Conservation (phyloP, 1,140 invertebrate genomes). For the Brachionus asplanchnoidis region DNA sequence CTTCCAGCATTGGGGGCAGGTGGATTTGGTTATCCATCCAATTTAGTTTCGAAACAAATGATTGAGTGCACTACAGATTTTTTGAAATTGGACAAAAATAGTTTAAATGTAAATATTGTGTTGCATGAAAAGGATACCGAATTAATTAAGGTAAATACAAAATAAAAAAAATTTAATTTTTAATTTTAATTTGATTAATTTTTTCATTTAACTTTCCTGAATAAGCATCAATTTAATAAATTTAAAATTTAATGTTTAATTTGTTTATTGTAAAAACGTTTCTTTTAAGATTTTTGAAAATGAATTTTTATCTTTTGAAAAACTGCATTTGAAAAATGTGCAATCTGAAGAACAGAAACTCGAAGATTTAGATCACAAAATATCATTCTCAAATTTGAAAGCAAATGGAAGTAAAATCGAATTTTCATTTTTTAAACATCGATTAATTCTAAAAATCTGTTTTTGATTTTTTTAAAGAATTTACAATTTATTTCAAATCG, state of each 20-base stretch:
- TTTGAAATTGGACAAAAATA: not conserved
- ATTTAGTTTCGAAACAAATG: not conserved
- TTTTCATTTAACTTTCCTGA: not conserved
- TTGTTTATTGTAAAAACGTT: no score
- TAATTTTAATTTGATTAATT: not conserved
- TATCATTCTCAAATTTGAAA: not conserved
- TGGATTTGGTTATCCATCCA: not conserved
- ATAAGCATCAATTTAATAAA: no score
- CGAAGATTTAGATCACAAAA: not conserved
- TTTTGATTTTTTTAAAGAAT: not conserved
- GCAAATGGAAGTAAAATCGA: not conserved
- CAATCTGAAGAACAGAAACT: not conserved
- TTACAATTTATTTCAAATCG: constrained; percentile 1
- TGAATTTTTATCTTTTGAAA: not conserved
- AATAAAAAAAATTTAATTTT: not conserved
- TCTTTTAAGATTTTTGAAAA: not conserved
- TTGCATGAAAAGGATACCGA: not conserved
- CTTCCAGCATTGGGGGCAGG: not conserved
- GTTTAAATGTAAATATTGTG: not conserved
- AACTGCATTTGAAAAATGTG: not conserved
- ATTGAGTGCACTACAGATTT: not conserved
- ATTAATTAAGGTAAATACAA: not conserved
- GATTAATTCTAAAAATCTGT: not conserved
- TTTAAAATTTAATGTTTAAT: not conserved
- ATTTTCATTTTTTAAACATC: not conserved